Conservation (phyloP, 2,113 vertebrate species). For the Eleginops maclovinus region DNA sequence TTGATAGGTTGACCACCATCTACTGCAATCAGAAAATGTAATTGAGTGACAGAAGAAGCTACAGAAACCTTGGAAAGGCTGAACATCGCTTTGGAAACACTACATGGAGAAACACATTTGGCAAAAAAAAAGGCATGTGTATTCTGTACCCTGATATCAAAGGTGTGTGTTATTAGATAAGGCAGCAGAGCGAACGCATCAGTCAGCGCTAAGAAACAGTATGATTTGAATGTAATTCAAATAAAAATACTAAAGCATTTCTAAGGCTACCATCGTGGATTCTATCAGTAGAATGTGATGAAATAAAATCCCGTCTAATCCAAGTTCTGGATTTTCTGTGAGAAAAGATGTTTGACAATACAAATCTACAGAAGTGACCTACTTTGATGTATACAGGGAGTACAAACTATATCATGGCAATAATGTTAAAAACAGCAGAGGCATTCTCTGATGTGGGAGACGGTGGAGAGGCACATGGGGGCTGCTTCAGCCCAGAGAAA, state of each 20-base stretch:
- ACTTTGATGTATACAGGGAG: no score
- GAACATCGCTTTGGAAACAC: slow-evolving; percentile 1
- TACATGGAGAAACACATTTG: no score
- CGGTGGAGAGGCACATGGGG: background rate
- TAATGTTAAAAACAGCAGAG: background rate
- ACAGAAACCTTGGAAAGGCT: slow-evolving; percentile 26
- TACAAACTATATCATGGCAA: slow-evolving; percentile 1
- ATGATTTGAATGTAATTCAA: background rate
- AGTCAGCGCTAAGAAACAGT: background rate
- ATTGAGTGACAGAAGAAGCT: slow-evolving; percentile 18
- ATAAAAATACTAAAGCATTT: background rate
- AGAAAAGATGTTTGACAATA: no score
- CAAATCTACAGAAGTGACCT: no score
- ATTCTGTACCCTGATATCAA: background rate
- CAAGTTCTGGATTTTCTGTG: no score
- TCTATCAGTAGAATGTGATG: background rate
- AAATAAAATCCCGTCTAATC: background rate
- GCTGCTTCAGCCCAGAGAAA: slow-evolving; percentile 11
- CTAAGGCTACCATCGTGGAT: background rate
- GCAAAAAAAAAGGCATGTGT: background rate
- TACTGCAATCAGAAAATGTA: slow-evolving; percentile 29
- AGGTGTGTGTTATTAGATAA: background rate
- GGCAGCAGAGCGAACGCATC: background rate
- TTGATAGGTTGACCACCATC: slow-evolving; percentile 21
- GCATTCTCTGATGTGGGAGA: background rate